phyloP scores from a whole-genome alignment of 37 sponge, comb jelly and placozoan species.

The Tethya wilhelma region DNA sequence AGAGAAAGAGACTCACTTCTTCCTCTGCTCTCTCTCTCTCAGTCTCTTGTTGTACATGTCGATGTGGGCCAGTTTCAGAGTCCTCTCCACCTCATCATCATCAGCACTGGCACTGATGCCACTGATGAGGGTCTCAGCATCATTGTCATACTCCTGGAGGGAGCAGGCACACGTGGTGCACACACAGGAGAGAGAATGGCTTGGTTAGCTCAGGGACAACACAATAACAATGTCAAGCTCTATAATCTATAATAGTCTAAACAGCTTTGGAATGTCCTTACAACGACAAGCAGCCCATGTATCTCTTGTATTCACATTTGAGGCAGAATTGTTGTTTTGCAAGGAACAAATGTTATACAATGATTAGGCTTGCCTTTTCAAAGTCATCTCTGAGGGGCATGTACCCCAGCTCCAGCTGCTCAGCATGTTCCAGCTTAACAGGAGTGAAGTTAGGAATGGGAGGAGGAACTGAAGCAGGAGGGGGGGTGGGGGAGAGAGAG shows the following conservation, averaged over 20 bases:
- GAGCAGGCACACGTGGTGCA: too few species aligned
- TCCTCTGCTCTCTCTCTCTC: constrained; percentile 72
- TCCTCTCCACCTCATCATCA: constrained; percentile 77
- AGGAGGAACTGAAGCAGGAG: constrained; percentile 46
- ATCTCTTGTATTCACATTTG: too few species aligned
- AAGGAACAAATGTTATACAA: too few species aligned
- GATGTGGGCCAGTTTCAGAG: constrained; percentile 77
- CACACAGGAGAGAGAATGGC: too few species aligned
- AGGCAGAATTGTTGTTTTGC: too few species aligned
- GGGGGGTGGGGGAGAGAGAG: too few species aligned
- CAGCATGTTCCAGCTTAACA: constrained; percentile 63
- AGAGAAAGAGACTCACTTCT: constrained; percentile 31
- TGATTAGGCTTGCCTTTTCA: too few species aligned
- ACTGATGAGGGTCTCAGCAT: constrained; percentile 75
- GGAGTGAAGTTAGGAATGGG: constrained; percentile 53
- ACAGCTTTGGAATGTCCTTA: too few species aligned
- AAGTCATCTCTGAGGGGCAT: constrained; percentile 92
- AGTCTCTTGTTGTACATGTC: constrained; percentile 80
- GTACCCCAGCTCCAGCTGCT: constrained; percentile 85
- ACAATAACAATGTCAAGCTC: too few species aligned
- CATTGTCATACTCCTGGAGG: constrained; percentile 82
- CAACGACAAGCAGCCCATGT: too few species aligned
- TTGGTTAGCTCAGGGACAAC: too few species aligned
- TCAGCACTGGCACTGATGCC: constrained; percentile 37
- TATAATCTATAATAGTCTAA: too few species aligned